Evolutionary conservation across 2,797 vertebrate genomes (phyloP), one percentile per base, ranked within the genome.

Genomic region (Pampus argenteus): DNA sequence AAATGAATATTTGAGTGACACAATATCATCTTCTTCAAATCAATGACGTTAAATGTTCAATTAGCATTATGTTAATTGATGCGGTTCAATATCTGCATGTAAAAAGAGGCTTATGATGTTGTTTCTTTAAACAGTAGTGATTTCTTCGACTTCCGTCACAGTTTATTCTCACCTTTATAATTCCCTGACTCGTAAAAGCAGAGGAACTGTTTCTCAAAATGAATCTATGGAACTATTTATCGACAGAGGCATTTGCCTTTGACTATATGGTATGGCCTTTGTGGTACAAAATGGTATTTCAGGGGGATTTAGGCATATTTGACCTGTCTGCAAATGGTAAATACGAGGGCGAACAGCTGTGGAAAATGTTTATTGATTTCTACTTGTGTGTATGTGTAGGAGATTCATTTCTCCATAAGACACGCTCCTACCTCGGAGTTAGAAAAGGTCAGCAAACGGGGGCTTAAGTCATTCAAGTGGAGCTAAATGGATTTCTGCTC

Each of bases 401-500:
- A 69, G 86, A 87, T 87, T 81, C 65, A 86, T 88, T 90, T 89
- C 88, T 86, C 78, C 62, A 85, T 76, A 86, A 87, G 84, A 80
- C 60, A 26, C 15, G 20, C 69, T 65, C 63, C 71, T 66, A 66
- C 78, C 73, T 78, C 60, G 4, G 57, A 83, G 62, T 87, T 80
- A 55, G 74, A 65, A 90, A 91, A 90, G 89, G 87, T 91, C 90
- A 90, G 66, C 20, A 40, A 73, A 82, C 25, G 29, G 78, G 66
- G 77, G 87, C 89, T 92, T 87, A 88, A 90, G 76, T 87, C 87
- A 85, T 82, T 89, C 80, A 78, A 81, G 78, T 89, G 85, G 76
- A 86, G 87, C 86, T 91, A 87, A 91, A 91, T 86, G 83, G 88
- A 91, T 91, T 92, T 90, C 73, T 86, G 45, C 66, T 85, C 57